phyloP scores from a whole-genome alignment of 2,797 vertebrate genomes.

The Phoebastria nigripes region DNA sequence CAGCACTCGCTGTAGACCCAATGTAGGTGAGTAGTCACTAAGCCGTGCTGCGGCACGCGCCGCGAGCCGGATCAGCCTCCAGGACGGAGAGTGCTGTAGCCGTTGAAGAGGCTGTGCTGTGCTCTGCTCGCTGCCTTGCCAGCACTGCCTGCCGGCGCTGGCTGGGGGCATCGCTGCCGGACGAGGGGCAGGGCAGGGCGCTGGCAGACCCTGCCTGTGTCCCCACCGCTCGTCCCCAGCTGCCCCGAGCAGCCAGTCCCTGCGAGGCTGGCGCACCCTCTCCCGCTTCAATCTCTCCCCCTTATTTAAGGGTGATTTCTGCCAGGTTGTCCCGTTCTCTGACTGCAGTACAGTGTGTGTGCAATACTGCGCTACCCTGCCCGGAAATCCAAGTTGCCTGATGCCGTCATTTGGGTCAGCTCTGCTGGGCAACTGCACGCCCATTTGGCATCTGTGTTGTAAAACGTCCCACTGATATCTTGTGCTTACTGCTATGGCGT shows the following conservation, averaged over 20 bases:
- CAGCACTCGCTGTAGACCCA: rapidly evolving
- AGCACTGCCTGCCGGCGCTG: background rate
- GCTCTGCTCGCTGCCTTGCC: background rate
- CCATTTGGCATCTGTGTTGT: background rate
- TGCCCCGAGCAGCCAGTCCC: background rate
- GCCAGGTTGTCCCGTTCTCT: too few species aligned
- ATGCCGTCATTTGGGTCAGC: background rate
- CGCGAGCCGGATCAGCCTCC: background rate
- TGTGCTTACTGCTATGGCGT: background rate
- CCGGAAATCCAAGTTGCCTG: background rate
- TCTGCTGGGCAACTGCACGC: background rate
- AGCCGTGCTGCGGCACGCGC: background rate
- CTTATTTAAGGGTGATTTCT: background rate
- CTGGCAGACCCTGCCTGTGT: background rate
- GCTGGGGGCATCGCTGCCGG: background rate
- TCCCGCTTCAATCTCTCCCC: background rate
- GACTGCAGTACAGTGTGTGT: rapidly evolving
- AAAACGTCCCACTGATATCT: background rate
- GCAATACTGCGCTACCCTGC: background rate
- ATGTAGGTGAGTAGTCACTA: rapidly evolving
- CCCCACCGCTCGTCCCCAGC: background rate
- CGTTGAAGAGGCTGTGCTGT: rapidly evolving
- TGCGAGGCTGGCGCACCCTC: background rate
- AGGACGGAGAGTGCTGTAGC: background rate
- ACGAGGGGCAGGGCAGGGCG: background rate